phyloP scores from a whole-genome alignment of 1,140 invertebrate genomes.

The Calliphora vicina region DNA sequence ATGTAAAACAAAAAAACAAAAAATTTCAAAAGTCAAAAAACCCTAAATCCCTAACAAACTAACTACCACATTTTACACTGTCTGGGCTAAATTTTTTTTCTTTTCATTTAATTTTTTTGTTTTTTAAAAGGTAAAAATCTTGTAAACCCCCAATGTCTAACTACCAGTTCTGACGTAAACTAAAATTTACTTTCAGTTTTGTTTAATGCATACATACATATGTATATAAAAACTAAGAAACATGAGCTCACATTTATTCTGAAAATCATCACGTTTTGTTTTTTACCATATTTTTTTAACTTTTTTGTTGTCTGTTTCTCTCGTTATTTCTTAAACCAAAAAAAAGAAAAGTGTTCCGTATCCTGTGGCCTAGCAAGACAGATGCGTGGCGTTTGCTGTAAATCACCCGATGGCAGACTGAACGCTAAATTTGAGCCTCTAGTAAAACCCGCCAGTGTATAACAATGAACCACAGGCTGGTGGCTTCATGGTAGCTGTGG shows the following conservation, averaged over 20 bases:
- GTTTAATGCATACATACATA: too few species aligned
- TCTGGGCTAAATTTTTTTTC: too few species aligned
- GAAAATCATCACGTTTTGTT: neutral
- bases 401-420: constrained; percentile 63
- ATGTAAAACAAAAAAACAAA: neutral
- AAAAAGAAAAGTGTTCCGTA: constrained; percentile 77
- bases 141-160: too few species aligned
- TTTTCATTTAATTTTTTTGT: too few species aligned
- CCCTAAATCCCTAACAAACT: neutral
- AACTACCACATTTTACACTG: neutral
- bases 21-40: neutral
- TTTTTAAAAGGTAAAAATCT: too few species aligned
- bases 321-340: neutral
- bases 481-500: constrained; percentile 55
- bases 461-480: constrained; percentile 72
- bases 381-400: constrained; percentile 82
- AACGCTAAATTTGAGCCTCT: constrained; percentile 66
- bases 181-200: too few species aligned
- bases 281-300: too few species aligned
- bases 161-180: too few species aligned
- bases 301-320: neutral
- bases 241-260: too few species aligned
- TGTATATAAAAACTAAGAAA: too few species aligned
- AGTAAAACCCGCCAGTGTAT: constrained; percentile 69
- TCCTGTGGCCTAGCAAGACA: constrained; percentile 85